Evolutionary conservation across 2,888 invertebrate genomes (phyloP), one percentile per base, ranked within the genome.

Genomic region (Dusona sp.): DNA sequence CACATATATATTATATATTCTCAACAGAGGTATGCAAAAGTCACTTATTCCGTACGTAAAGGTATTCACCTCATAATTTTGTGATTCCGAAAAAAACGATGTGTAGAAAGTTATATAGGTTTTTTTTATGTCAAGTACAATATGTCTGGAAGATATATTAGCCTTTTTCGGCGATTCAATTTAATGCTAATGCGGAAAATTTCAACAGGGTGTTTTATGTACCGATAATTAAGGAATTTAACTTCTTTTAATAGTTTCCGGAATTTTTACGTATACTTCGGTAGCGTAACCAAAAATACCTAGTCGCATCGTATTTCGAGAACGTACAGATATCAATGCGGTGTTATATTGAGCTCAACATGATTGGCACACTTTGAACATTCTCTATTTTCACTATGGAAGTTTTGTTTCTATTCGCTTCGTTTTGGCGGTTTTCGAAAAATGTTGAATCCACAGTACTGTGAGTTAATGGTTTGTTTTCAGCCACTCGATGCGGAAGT

Each of bases 21-120:
- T 29, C 3, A 67, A 54, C 25, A n/a, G 54, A 67, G 48, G 61
- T 72, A 80, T 70, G 29, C 83, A 74, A 51, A 72, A 51, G 61
- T 83, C 74, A 57, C 72, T 83, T 77, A 80, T 80, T 80, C 77
- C 77, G 86, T 80, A 83, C 86, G 83, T 45, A 80, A 79, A 83
- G 22, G 72, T 80, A 86, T 73, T 57, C 86, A 72, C 54, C 74
- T 83, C 72, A 64, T 61, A 29, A 74, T 78, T 80, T 75, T 51
- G 64, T 84, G 54, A 79, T 79, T 68, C 74, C 3, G 78, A 61
- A 72, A 29, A 57, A 72, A 33, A 29, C 48, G 9, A 64, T 72
- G 8, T 16, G 25, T 61, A 61, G 29, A 36, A 22, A 57, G n/a
- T 61, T 3, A 68, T 51, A 36, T 68, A 33, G 19, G 42, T 54